Base-by-base conservation (phyloP, 2,888 invertebrate genomes). In the Xestobium rufovillosum region DNA sequence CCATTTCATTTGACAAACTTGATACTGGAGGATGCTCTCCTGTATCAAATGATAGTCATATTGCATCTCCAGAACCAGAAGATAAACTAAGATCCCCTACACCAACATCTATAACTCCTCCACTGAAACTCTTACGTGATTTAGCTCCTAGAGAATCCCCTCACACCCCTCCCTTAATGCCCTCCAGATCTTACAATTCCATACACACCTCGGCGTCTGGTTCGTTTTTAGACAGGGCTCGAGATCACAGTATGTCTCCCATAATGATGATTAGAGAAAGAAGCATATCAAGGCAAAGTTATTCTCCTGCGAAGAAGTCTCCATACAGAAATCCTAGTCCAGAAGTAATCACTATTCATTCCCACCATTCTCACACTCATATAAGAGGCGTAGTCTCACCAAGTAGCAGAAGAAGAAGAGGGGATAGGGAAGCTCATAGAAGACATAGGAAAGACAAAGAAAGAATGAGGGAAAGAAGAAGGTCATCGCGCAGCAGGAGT, bases 91-190 rank as follows among this genome's bases (percentile, higher is more conserved):
- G 43, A 30, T 31, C 31, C 36, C 38, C 45, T 11, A 50, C 50
- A 54, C 65, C 31, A 17, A 51, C 67, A 33, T 61, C 68, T 10
- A 69, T 66, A 43, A 71, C 73, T 1, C 72, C 73, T 19, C 72
- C 67, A 19, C 55, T 65, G 28, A 47, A 46, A 30, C 30, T 38
- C 2, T 46, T 43, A 30, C 45, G 46, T 29, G 49, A 65, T 60
- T 36, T 62, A 66, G 53, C 66, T 66, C 39, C 68, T 61, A 59
- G 66, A 3, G 71, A 70, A 32, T 83, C 83, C 1, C 83, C 83
- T 0, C 83, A 83, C 59, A 83, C 83, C 2, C 83, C 83, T 1
- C 68, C 73, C 1, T 66, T 69, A 32, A n/a, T n/a, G n/a, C 23
- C 23, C n/a, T 19, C n/a, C 6, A 19, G 78, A 78, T 1, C 76